Base-by-base conservation (phyloP, 2,797 vertebrate genomes). In the Perdix hodgsoniae region DNA sequence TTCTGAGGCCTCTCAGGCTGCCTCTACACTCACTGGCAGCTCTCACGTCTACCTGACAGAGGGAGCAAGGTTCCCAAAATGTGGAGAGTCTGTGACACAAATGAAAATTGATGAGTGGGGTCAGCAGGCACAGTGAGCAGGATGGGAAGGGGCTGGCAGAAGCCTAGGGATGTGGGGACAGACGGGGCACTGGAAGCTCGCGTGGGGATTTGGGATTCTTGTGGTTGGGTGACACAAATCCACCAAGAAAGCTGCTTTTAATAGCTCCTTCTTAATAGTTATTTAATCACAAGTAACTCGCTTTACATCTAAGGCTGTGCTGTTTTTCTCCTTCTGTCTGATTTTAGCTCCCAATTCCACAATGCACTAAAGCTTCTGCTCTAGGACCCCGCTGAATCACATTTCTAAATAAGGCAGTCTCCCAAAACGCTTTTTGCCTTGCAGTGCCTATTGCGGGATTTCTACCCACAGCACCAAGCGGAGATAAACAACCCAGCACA, bases 51-150 rank as follows among this genome's bases (percentile, higher is more conserved):
- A 0, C 75, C 0, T 24, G 50, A 76, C 35, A 35, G 56, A 86
- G 45, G 44, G 11, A 90, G 45, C 0, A 2, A 60, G 11, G 27
- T 15, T 92, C 90, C 71, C 83, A 90, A 78, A 91, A 79, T 2
- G 6, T 19, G 1, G 9, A 81, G 37, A 78, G 39, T 49, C 70
- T 85, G 70, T 6, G 1, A 59, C 92, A 71, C 15, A n/a, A 91
- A 95, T n/a, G 35, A 83, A 91, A 88, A 86, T 11, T 73, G 90
- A 93, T 83, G 92, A 9, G 7, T 50, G 60, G 22, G 93, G 64
- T 86, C 75, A 42, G 75, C 0, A 0, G 93, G 64, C 50, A 33
- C 71, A 80, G 44, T 1, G 0, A 65, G 45, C 35, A 72, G 37
- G 69, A 77, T 0, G 0, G 57, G 50, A 84, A 14, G 13, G 19